These are phyloP conservation scores for Avahi laniger DNA, from an alignment of 2,797 vertebrate species.

Conservation along the genomic window DNA sequence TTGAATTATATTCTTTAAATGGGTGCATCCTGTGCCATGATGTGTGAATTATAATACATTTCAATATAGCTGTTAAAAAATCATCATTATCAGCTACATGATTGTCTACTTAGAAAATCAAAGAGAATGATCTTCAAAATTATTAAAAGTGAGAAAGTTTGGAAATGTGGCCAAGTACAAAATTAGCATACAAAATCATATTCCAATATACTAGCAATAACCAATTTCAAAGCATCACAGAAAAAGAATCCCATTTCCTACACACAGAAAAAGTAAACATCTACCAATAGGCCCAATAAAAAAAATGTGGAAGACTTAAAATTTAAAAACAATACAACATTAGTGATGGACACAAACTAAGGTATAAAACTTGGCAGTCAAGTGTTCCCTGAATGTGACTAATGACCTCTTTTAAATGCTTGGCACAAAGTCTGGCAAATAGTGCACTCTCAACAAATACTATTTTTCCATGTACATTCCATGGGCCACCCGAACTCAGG, in stretches of 20 bases:
- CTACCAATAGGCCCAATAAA: background rate
- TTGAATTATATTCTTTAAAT: background rate
- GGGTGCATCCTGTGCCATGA: background rate
- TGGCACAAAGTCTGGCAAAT: background rate
- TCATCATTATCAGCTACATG: background rate
- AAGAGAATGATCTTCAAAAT: background rate
- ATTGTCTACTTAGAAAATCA: background rate
- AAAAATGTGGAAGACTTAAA: background rate
- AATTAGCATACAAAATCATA: background rate
- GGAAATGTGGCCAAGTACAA: background rate
- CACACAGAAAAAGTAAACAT: background rate
- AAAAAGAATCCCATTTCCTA: background rate
- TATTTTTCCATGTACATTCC: conserved; percentile 3
- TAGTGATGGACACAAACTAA: background rate
- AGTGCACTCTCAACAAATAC: background rate
- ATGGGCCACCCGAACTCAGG: background rate
- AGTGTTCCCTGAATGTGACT: background rate
- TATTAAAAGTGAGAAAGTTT: background rate
- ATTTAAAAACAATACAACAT: background rate
- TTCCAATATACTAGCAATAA: background rate
- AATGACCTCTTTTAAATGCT: background rate
- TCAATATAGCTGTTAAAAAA: background rate
- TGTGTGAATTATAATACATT: background rate
- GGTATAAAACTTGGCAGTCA: background rate
- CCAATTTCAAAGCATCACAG: background rate